Base-by-base conservation (phyloP, 2,888 invertebrate genomes). In the Lasioglossum marginatum region DNA sequence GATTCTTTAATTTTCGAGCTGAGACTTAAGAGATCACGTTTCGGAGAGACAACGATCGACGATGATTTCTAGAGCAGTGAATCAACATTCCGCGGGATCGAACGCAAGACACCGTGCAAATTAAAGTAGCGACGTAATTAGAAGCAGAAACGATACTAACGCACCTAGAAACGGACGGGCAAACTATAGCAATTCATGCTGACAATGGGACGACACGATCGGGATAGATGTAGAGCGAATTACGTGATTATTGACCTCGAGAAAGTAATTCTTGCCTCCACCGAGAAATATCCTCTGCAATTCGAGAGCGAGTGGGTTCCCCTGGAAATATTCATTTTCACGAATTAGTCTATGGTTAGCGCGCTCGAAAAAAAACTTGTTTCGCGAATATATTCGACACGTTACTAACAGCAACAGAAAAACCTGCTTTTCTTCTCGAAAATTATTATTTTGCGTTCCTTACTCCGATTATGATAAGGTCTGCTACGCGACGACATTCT, bases 61-160 rank as follows among this genome's bases (percentile, higher is more conserved):
- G 86, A 89, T 70, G 81, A 89, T 83, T 87, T 78, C 68, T 68
- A 14, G 79, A 71, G 60, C 57, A 78, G 73, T 68, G 37, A 23
- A 37, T 34, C 68, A 68, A 37, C 66, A 68, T 68, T 68, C 37
- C 68, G 0, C 23, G 57, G 63, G 79, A 87, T 84, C 73, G 76
- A 71, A 70, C 63, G 72, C 57, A 77, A 71, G 82, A 80, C 81
- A 73, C 79, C 60, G 89, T 78, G 88, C 72, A 85, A 89, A 89
- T 89, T 86, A 83, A 85, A 78, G 83, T 73, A 73, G 75, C 79
- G 72, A 79, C 80, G 72, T 85, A 89, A 89, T 86, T 89, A 85
- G 75, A 68, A 52, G 86, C 77, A 88, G 81, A 86, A 89, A 89
- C 84, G 79, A 77, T n/a, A 66, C 70, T 43, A 79, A 85, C 82